Evolutionary conservation across 2,888 invertebrate genomes (phyloP), one percentile per base, ranked within the genome.

Genomic region (Plusia festucae): DNA sequence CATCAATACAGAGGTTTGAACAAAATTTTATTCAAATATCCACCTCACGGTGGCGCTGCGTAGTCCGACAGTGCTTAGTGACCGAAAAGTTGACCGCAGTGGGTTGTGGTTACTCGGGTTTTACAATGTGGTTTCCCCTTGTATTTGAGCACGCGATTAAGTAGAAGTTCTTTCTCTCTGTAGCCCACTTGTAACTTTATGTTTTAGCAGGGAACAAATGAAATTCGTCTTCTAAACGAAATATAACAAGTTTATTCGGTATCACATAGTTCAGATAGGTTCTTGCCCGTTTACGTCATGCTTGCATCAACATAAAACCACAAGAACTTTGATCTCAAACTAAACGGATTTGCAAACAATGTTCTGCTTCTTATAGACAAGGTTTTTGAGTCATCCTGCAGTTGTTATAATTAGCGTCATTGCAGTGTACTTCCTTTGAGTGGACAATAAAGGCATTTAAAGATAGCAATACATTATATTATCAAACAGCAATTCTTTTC

Each of bases 71-170:
- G 8, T 49, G 32, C 18, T 20, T 24, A 59, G n/a, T 46, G 22
- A 59, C 9, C 30, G 52, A 34, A 55, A 70, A 53, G 16, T 46
- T 15, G 40, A 64, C 76, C 65, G 22, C 71, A 53, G n/a, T 27
- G 16, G 18, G 16, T 32, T 69, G 55, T 32, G 24, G 44, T 57
- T 24, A 49, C 18, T 20, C 24, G 46, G 11, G 24, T 51, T 60
- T 57, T 71, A 46, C 56, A 18, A 57, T 72, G 66, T n/a, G 52
- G 66, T 76, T 24, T 7, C 22, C 20, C 22, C 15, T 56, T 49
- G 24, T 57, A 65, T 76, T 59, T 59, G 30, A 34, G 27, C 61
- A 60, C 52, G 54, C 53, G 56, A 34, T 65, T 51, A 44, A 13
- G 20, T 32, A 65, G 11, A 46, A 18, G 11, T 20, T 46, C 18